Base-by-base conservation (phyloP, 2,888 invertebrate genomes). In the Drosophila melanosoma region DNA sequence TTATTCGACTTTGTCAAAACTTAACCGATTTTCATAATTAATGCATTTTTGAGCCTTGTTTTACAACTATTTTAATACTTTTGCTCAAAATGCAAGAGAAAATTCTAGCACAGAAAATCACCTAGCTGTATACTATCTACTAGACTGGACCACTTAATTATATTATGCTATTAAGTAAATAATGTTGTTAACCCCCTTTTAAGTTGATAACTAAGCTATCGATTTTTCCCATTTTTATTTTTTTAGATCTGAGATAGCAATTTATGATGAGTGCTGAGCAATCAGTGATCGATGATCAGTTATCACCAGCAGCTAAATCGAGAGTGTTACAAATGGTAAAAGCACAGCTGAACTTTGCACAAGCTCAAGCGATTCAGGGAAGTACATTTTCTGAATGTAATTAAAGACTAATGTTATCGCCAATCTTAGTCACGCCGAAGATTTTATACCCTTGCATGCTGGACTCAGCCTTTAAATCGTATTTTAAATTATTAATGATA, bases 261-360 rank as follows among this genome's bases (percentile, higher is more conserved):
- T 57, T 57, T 57, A 7, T 32, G 56, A 56, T 56, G 42, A 32
- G 57, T 12, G 42, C 29, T 57, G 29, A 29, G 56, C 29, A 40
- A 29, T 40, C 42, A 32, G 8, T 23, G 57, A 40, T 57, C 57
- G 20, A 15, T 17, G 57, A 32, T 42, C 42, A 20, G 57, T 57
- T 42, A 40, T 40, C 40, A 17, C 20, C 3, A 29, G 4, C 3
- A 45, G 42, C 45, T 53, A 45, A 29, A 53, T 11, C n/a, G 69
- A 59, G 53, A 60, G 54, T 49, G 17, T 48, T 69, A 57, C 60
- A 35, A 63, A 12, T 36, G 63, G 69, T 68, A 58, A 59, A 57
- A 73, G 53, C 58, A 61, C 61, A 58, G 26, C 33, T 75, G 61
- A 59, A 69, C 76, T 76, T 76, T 73, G 75, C 56, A 66, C 73